Evolutionary conservation across 2,888 invertebrate genomes (phyloP).

Genomic region (Nomada hirtipes): DNA sequence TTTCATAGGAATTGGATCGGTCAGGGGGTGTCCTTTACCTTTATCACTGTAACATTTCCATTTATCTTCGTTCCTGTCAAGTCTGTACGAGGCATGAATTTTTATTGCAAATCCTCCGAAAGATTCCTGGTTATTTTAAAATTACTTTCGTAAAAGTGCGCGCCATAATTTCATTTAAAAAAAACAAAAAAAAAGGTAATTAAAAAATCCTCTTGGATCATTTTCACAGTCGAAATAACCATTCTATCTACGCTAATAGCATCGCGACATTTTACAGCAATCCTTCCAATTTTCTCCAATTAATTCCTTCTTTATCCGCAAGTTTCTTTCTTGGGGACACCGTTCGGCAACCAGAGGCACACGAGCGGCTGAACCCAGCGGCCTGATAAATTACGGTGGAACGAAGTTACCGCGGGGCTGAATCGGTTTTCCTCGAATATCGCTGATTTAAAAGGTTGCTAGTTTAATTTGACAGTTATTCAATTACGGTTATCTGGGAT

Average conservation of each 20-base stretch:
- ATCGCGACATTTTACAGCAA: neutral
- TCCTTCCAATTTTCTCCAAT: neutral
- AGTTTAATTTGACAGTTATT: conserved; percentile 72
- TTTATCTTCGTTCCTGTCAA: no score
- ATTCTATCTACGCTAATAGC: conserved; percentile 65
- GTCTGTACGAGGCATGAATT: no score
- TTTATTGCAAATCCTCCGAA: no score
- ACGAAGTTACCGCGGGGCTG: conserved; percentile 43
- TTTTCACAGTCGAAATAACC: conserved; percentile 43
- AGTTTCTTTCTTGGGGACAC: neutral
- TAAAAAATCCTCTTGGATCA: neutral
- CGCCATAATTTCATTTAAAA: neutral
- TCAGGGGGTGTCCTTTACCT: no score
- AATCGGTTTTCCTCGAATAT: conserved; percentile 59
- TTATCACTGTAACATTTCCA: no score
- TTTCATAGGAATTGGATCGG: conserved; percentile 38
- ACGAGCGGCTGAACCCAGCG: neutral
- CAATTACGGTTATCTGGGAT: conserved; percentile 69
- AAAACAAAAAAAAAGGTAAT: no score
- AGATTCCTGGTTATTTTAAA: no score
- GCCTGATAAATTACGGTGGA: conserved; percentile 52
- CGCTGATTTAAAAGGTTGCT: conserved; percentile 66
- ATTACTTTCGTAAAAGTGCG: no score
- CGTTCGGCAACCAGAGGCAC: neutral
- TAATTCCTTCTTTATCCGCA: conserved; percentile 5